These are phyloP conservation scores for Crepidodera aurea DNA, from an alignment of 2,888 invertebrate species.

Conservation along the genomic window DNA sequence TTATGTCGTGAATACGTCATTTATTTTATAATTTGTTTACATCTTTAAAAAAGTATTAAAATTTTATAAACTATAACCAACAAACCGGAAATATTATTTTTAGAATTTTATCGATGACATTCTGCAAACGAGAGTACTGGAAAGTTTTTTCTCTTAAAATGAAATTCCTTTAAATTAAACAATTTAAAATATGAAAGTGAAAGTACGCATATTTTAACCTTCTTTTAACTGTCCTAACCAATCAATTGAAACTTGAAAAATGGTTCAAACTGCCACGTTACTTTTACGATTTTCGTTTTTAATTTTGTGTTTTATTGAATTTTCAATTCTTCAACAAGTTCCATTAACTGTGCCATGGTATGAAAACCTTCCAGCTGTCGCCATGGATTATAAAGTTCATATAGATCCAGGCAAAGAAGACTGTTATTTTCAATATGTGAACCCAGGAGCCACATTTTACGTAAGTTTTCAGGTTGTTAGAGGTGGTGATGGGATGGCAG, in stretches of 20 bases:
- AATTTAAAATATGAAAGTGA: constrained; percentile 23
- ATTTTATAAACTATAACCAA: not conserved
- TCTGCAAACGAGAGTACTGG: not conserved
- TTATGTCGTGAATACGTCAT: too few relatives aligned
- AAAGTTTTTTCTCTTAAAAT: not conserved
- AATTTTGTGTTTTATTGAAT: constrained; percentile 31
- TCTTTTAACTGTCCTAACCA: constrained; percentile 10
- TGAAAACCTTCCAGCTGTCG: constrained; percentile 87
- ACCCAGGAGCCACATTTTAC: constrained; percentile 90
- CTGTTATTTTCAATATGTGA: constrained; percentile 94
- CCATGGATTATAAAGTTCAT: constrained; percentile 96
- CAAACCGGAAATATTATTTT: not conserved
- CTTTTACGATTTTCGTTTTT: constrained; percentile 39
- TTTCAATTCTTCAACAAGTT: constrained; percentile 16
- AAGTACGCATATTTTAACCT: constrained; percentile 24
- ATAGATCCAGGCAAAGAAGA: constrained; percentile 95
- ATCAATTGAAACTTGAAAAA: constrained; percentile 33
- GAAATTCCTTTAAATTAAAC: not conserved
- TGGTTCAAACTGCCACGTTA: constrained; percentile 49
- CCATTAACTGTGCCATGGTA: constrained; percentile 78
- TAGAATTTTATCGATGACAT: not conserved
- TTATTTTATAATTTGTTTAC: too few relatives aligned
- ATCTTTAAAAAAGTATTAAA: too few relatives aligned
- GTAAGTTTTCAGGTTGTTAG: constrained; percentile 93
- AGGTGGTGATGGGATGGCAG: constrained; percentile 94